These are phyloP conservation scores for Branchellion lobata DNA, from an alignment of 2,888 invertebrate genomes.

Conservation along the genomic window DNA sequence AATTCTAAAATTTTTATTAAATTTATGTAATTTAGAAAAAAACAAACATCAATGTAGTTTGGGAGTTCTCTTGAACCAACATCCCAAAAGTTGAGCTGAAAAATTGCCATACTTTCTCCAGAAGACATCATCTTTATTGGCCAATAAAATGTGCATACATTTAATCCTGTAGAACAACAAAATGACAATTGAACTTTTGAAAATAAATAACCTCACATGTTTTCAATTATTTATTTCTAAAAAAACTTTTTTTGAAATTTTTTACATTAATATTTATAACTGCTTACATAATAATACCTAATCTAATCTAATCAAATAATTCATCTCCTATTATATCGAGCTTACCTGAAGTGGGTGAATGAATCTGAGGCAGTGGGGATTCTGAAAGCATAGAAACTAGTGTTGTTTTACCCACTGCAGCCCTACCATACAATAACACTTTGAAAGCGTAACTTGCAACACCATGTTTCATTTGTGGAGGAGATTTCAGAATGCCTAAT, in stretches of 20 bases:
- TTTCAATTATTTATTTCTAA: too few relatives aligned
- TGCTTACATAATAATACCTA: not conserved
- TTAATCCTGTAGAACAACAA: constrained; percentile 21
- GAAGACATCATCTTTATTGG: constrained; percentile 26
- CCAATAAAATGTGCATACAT: constrained; percentile 30
- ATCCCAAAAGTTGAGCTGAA: constrained; percentile 39
- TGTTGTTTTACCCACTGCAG: constrained; percentile 20
- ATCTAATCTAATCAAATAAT: too few relatives aligned
- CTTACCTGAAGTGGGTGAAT: constrained; percentile 31
- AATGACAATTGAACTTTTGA: not conserved
- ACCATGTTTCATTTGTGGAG: not conserved
- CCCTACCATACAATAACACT: constrained; percentile 34
- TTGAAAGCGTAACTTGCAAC: not conserved
- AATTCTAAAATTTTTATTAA: not conserved
- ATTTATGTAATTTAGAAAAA: not conserved
- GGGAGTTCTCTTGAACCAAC: not conserved
- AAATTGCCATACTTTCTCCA: constrained; percentile 1
- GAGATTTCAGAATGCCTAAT: not conserved
- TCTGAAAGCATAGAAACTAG: not conserved
- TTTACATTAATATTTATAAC: too few relatives aligned
- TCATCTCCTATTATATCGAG: too few relatives aligned
- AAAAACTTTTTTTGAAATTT: too few relatives aligned
- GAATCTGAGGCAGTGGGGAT: not conserved
- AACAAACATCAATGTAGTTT: constrained; percentile 11
- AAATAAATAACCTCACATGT: not conserved